Conservation (phyloP, 2,797 vertebrate species). For the Rachycentron canadum region DNA sequence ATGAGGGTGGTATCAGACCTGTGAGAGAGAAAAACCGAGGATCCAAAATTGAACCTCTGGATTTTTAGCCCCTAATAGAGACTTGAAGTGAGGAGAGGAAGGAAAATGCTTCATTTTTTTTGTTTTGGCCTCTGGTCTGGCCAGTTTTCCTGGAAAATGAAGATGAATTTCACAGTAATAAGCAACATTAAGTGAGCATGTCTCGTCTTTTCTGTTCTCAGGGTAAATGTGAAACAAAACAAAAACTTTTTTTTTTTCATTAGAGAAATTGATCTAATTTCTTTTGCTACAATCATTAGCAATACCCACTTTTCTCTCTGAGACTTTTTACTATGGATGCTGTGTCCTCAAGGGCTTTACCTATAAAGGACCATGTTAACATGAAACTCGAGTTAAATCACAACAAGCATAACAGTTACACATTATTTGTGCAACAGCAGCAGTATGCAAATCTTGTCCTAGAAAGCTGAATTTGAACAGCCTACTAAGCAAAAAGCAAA, state of each 20-base stretch:
- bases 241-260: background rate
- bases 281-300: background rate
- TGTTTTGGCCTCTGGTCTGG: background rate
- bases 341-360: background rate
- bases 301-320: background rate
- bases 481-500: conserved; percentile 17
- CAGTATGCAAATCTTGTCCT: conserved; percentile 48
- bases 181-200: background rate
- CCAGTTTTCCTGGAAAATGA: background rate
- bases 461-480: conserved; percentile 43
- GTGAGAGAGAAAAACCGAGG: too few species aligned
- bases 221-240: background rate
- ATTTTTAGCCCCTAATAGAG: too few species aligned
- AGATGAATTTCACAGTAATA: background rate
- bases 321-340: background rate
- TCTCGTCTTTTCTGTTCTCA: background rate
- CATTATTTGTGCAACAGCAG: conserved; percentile 27
- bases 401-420: conserved; percentile 15
- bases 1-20: too few species aligned
- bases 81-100: too few species aligned
- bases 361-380: background rate
- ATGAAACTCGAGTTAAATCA: conserved; percentile 4
- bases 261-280: background rate
- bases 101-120: background rate
- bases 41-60: too few species aligned